Evolutionary conservation across 2,888 invertebrate species (phyloP).

Genomic region (Drosophila neotestacea): DNA sequence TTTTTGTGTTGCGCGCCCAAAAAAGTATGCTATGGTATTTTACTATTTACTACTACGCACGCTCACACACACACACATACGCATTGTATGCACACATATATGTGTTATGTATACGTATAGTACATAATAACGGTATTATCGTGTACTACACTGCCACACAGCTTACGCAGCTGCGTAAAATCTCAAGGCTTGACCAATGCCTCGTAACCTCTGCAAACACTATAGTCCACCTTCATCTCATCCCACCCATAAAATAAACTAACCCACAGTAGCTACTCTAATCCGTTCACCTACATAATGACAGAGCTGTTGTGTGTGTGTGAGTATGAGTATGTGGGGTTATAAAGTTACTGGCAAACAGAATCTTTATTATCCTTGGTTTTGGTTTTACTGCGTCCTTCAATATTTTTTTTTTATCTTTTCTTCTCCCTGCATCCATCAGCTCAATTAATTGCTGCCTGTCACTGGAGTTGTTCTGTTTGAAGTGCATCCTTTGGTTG

Average conservation of each 20-base stretch:
- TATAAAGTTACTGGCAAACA: slow-evolving; percentile 36
- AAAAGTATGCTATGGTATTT: slow-evolving; percentile 75
- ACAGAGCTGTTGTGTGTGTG: slow-evolving; percentile 29
- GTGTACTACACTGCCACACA: slow-evolving; percentile 64
- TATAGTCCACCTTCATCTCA: neutral
- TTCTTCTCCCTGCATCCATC: slow-evolving; percentile 30
- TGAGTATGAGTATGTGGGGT: neutral
- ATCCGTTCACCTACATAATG: slow-evolving; percentile 48
- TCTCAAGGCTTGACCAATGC: slow-evolving; percentile 76
- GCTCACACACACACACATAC: slow-evolving; percentile 48
- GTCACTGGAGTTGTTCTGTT: slow-evolving; percentile 48
- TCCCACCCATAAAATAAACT: slow-evolving; percentile 11
- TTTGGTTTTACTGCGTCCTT: slow-evolving; percentile 53
- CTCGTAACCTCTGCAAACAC: slow-evolving; percentile 52
- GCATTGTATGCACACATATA: slow-evolving; percentile 13
- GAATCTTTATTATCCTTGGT: slow-evolving; percentile 54
- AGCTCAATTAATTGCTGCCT: slow-evolving; percentile 67
- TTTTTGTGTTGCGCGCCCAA: slow-evolving; percentile 67
- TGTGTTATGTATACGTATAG: slow-evolving; percentile 27
- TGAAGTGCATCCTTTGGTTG: slow-evolving; percentile 38
- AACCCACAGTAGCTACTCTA: slow-evolving; percentile 30
- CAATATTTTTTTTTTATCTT: slow-evolving; percentile 42
- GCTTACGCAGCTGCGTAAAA: slow-evolving; percentile 79
- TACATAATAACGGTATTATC: slow-evolving; percentile 70
- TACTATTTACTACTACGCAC: slow-evolving; percentile 78